Percentiles rank a stretch among this genome's conserved stretches.
Evolutionary conservation across 2,113 vertebrate genomes (phyloP).

Genomic region (Marcusenius ussheri): DNA sequence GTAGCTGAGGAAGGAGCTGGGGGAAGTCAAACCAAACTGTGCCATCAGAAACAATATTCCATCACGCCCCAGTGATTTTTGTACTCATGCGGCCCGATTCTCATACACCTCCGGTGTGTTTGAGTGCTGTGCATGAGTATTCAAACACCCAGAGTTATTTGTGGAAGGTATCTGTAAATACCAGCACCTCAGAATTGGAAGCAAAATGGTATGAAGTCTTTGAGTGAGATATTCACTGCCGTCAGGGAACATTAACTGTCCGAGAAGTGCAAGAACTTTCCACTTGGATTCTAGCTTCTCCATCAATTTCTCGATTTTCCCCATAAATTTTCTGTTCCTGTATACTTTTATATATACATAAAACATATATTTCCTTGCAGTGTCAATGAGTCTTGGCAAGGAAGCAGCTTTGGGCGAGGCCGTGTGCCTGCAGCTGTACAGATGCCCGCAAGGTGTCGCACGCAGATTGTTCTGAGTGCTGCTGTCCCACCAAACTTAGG

Average conservation of each 20-base stretch:
- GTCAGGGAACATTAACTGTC: not conserved
- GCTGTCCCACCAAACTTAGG: not conserved
- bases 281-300: not conserved
- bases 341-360: not conserved
- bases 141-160: not conserved
- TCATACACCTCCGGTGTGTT: not conserved
- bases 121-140: not conserved
- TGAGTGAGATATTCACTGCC: not conserved
- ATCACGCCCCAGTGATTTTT: not conserved
- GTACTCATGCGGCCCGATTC: not conserved
- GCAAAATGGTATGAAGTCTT: not conserved
- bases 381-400: not conserved
- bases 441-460: not conserved
- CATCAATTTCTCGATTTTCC: not conserved
- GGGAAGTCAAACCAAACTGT: not conserved
- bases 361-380: not conserved
- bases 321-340: not conserved
- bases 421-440: not conserved
- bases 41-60: not conserved
- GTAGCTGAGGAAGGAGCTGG: conserved; percentile 57
- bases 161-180: not conserved
- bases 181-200: not conserved
- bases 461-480: not conserved
- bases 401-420: not conserved
- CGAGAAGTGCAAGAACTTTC: not conserved